Conservation (phyloP, 2,797 vertebrate species). For the Gouania willdenowi region DNA sequence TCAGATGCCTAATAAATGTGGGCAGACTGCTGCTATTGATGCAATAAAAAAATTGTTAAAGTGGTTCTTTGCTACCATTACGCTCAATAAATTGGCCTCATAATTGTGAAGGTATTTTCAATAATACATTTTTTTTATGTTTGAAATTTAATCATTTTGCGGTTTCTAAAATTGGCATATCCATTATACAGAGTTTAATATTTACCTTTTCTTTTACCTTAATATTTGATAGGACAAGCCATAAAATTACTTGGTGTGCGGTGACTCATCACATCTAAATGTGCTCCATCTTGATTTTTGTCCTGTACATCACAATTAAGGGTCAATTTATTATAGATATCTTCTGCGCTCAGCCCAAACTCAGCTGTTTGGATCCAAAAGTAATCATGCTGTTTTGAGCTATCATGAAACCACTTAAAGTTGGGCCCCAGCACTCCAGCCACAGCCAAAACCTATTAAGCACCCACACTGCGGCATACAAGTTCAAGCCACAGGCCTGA, state of each 20-base stretch:
- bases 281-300: conserved; percentile 29
- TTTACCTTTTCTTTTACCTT: no score
- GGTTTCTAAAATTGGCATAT: no score
- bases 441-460: conserved; percentile 66
- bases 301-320: conserved; percentile 34
- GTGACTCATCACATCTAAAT: conserved; percentile 44
- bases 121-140: no score
- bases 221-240: no score
- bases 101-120: no score
- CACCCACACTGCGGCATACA: conserved; percentile 61
- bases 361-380: conserved; percentile 33
- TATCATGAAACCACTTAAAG: conserved; percentile 58
- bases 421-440: conserved; percentile 42
- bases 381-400: conserved; percentile 39
- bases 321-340: conserved; percentile 46
- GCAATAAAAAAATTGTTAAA: no score
- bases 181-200: no score
- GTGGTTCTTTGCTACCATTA: no score
- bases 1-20: conserved; percentile 14
- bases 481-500: conserved; percentile 66
- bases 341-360: conserved; percentile 38
- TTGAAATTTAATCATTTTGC: no score
- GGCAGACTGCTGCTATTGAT: no score
- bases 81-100: no score
- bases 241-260: conserved; percentile 22